phyloP scores from a whole-genome alignment of 2,888 invertebrate genomes.

The Buathra laborator region DNA sequence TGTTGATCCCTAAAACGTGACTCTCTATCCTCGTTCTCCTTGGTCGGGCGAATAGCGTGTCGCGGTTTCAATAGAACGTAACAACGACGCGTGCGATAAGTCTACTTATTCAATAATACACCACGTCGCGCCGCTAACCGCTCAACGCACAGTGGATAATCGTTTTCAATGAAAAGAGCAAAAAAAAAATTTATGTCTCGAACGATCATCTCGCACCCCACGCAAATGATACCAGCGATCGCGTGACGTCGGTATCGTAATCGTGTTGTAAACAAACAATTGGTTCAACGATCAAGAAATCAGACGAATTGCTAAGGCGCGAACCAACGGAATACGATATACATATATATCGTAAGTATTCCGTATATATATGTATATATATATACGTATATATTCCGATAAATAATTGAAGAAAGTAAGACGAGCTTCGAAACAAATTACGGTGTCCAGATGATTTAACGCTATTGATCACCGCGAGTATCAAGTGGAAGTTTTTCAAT shows the following conservation, averaged over 20 bases:
- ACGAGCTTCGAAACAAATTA: background rate
- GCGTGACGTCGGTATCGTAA: background rate
- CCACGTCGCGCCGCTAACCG: background rate
- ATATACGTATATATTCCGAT: background rate
- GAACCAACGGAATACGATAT: conserved; percentile 3
- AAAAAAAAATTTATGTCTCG: background rate
- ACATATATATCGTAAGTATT: background rate
- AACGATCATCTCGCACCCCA: background rate
- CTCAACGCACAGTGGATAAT: background rate
- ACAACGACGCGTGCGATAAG: conserved; percentile 27
- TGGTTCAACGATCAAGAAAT: conserved; percentile 17
- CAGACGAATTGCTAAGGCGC: background rate
- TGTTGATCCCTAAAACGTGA: background rate
- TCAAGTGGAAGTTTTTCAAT: conserved; percentile 65
- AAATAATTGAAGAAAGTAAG: conserved; percentile 23
- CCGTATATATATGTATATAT: background rate
- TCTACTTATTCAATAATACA: conserved; percentile 25
- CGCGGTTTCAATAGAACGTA: conserved; percentile 1
- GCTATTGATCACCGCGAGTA: background rate
- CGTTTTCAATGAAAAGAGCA: background rate
- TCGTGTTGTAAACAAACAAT: conserved; percentile 19
- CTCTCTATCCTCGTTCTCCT: background rate
- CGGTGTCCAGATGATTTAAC: conserved; percentile 10
- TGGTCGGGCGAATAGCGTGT: background rate
- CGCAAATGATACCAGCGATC: background rate